Conservation (phyloP, 2,113 vertebrate species). For the Gymnogyps californianus region DNA sequence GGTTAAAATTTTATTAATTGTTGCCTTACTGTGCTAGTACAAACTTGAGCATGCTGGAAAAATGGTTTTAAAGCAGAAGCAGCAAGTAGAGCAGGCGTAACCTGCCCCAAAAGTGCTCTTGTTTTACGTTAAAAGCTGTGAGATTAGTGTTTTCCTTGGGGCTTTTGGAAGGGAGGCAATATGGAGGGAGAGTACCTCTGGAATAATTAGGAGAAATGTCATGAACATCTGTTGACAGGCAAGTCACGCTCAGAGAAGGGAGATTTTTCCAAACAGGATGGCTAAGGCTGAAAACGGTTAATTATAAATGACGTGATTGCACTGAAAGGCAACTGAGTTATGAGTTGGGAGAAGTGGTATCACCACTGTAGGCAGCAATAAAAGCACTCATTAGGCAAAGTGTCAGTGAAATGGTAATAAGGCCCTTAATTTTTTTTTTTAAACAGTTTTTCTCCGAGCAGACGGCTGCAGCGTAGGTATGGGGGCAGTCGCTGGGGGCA, state of each 20-base stretch:
- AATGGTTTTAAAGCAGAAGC: not conserved
- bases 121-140: not conserved
- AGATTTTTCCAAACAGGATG: not conserved
- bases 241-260: too few relatives aligned
- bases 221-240: not conserved
- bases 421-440: not conserved
- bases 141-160: not conserved
- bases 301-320: not conserved
- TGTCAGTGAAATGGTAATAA: not conserved
- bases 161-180: not conserved
- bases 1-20: not conserved
- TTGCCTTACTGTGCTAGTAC: not conserved
- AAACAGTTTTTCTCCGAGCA: rapidly evolving
- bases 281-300: not conserved
- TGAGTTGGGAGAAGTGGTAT: rapidly evolving
- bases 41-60: not conserved
- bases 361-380: not conserved
- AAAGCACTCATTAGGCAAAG: not conserved
- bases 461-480: too few relatives aligned
- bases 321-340: not conserved
- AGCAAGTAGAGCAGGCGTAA: not conserved
- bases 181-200: not conserved
- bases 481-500: not conserved
- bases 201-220: not conserved
- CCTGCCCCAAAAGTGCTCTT: not conserved